Conservation (phyloP, 2,113 vertebrate genomes). For the Arenaria interpres region DNA sequence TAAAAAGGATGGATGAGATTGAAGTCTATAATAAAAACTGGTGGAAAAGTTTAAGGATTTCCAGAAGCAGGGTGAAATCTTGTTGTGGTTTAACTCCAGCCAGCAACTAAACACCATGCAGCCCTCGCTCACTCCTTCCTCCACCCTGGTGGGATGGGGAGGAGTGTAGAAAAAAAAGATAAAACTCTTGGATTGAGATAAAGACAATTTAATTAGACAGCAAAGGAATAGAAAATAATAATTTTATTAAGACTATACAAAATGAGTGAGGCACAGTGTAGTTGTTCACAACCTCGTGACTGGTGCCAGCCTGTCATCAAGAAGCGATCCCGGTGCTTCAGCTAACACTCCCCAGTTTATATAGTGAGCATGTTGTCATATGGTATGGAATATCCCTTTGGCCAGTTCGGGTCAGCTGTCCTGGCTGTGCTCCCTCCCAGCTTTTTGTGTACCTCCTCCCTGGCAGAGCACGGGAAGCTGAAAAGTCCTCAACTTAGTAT, state of each 20-base stretch:
- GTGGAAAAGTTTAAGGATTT: slow-evolving; percentile 10
- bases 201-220: neutral
- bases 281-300: neutral
- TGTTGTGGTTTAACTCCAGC: neutral
- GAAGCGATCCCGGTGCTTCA: neutral
- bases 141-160: neutral
- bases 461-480: neutral
- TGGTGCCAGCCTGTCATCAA: neutral
- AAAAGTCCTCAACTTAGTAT: neutral
- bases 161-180: neutral
- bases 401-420: neutral
- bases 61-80: neutral
- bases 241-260: neutral
- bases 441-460: neutral
- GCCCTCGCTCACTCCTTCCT: neutral
- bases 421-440: neutral
- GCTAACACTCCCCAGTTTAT: neutral
- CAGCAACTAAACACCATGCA: neutral
- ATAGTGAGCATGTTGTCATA: neutral
- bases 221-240: neutral
- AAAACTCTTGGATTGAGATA: neutral
- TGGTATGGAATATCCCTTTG: neutral
- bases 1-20: neutral
- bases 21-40: neutral
- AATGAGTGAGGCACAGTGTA: neutral